Conservation (phyloP, 1,140 invertebrate genomes). For the Neelides sp. region DNA sequence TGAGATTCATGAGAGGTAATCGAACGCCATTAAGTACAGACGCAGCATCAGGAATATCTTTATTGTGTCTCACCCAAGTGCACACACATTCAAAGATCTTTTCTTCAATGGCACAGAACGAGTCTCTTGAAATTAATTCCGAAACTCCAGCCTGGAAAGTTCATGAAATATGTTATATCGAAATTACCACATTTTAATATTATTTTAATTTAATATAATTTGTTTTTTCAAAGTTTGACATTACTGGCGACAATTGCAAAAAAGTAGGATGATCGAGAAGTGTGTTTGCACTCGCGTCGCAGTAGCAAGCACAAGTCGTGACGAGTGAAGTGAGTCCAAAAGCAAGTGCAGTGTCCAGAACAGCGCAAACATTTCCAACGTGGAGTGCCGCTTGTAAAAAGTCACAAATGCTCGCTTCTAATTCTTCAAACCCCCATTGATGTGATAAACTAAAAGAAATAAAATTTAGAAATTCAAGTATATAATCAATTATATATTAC, state of each 20-base stretch:
- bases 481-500: not conserved
- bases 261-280: constrained; percentile 75
- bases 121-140: constrained; percentile 78
- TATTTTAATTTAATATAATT: constrained; percentile 9
- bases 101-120: constrained; percentile 89
- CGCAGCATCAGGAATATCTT: constrained; percentile 38
- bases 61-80: constrained; percentile 69
- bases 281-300: constrained; percentile 74
- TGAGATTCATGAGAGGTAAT: constrained; percentile 71
- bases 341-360: constrained; percentile 76
- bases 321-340: constrained; percentile 52
- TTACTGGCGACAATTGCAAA: constrained; percentile 65
- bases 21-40: constrained; percentile 45
- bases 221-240: constrained; percentile 25
- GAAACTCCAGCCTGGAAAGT: constrained; percentile 52
- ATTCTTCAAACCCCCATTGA: constrained; percentile 84
- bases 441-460: constrained; percentile 59
- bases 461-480: constrained; percentile 16
- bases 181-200: constrained; percentile 5
- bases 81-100: constrained; percentile 80
- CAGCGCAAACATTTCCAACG: constrained; percentile 77
- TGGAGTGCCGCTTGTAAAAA: constrained; percentile 78
- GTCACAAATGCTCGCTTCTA: constrained; percentile 82
- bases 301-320: constrained; percentile 53
- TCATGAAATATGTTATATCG: constrained; percentile 16